Evolutionary conservation across 2,113 vertebrate species (phyloP).

Genomic region (Dipodomys merriami): DNA sequence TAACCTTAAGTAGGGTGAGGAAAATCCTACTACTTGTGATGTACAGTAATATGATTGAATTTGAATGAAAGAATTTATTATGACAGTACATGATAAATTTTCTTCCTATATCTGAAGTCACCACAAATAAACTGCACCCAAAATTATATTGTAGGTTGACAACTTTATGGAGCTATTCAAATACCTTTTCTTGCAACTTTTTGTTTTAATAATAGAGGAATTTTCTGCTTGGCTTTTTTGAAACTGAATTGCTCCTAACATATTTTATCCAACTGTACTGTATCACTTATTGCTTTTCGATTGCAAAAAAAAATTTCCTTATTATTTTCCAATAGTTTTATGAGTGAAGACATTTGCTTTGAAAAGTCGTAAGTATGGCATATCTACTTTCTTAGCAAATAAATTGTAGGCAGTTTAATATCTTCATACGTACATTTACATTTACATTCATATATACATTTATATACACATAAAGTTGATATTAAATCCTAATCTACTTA

Average conservation of each 20-base stretch:
- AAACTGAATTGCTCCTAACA: background rate
- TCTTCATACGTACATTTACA: background rate
- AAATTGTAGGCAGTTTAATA: background rate
- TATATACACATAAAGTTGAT: background rate
- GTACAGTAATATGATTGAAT: background rate
- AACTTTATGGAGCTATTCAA: slow-evolving; percentile 23
- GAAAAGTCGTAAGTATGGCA: slow-evolving; percentile 25
- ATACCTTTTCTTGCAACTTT: background rate
- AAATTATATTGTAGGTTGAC: background rate
- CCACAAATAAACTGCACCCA: background rate
- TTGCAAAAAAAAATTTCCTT: slow-evolving; percentile 8
- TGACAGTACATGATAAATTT: background rate
- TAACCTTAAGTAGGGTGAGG: background rate
- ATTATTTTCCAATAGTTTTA: slow-evolving; percentile 36
- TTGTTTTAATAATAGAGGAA: slow-evolving; percentile 26
- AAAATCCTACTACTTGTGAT: slow-evolving; percentile 5
- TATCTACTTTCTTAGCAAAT: background rate
- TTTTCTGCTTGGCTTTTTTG: slow-evolving; percentile 40
- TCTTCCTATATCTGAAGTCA: background rate
- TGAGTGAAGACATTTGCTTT: slow-evolving; percentile 31
- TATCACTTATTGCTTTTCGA: slow-evolving; percentile 3
- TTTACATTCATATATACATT: background rate
- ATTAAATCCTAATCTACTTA: background rate
- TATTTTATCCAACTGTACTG: background rate
- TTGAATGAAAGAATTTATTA: slow-evolving; percentile 4